phyloP scores from a whole-genome alignment of 2,797 vertebrate species.

The Alosa sapidissima region DNA sequence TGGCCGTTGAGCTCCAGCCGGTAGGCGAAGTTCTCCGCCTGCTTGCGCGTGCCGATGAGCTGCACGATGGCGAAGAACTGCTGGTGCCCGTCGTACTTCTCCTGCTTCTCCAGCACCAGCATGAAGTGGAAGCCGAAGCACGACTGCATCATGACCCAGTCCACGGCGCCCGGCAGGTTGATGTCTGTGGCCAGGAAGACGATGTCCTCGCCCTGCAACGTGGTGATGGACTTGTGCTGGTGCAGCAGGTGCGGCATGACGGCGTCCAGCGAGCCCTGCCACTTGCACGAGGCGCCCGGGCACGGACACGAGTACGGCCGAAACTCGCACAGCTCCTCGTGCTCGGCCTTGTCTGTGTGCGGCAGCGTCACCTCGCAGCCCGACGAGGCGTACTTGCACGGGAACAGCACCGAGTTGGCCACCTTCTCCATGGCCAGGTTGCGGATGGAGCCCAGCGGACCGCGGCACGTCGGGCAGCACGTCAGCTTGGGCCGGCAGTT shows the following conservation, averaged over 20 bases:
- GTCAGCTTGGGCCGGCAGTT: constrained; percentile 99
- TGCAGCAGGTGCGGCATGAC: constrained; percentile 99
- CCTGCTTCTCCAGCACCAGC: constrained; percentile 58
- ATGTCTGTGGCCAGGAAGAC: constrained; percentile 98
- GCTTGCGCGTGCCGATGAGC: constrained; percentile 79
- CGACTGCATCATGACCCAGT: constrained; percentile 99
- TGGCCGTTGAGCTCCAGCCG: constrained; percentile 79
- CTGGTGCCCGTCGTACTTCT: constrained; percentile 76
- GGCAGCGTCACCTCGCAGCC: constrained; percentile 93
- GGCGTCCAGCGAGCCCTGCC: constrained; percentile 96
- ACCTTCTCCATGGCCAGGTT: constrained; percentile 99
- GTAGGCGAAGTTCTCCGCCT: constrained; percentile 80
- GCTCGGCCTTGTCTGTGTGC: constrained; percentile 92
- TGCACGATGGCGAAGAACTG: constrained; percentile 82
- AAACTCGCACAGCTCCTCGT: constrained; percentile 98
- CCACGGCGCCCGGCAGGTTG: constrained; percentile 94
- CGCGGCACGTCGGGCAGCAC: constrained; percentile 96
- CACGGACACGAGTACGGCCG: constrained; percentile 96
- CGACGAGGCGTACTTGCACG: constrained; percentile 95
- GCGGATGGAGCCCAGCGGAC: constrained; percentile 94
- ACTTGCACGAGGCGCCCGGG: constrained; percentile 95
- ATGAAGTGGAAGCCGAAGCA: constrained; percentile 97
- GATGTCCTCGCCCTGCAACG: constrained; percentile 95
- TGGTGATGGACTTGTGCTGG: constrained; percentile 97
- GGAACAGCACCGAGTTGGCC: constrained; percentile 97